phyloP scores from a whole-genome alignment of 64 coral and sea anemone species.

The Stichodactyla mertensii region DNA sequence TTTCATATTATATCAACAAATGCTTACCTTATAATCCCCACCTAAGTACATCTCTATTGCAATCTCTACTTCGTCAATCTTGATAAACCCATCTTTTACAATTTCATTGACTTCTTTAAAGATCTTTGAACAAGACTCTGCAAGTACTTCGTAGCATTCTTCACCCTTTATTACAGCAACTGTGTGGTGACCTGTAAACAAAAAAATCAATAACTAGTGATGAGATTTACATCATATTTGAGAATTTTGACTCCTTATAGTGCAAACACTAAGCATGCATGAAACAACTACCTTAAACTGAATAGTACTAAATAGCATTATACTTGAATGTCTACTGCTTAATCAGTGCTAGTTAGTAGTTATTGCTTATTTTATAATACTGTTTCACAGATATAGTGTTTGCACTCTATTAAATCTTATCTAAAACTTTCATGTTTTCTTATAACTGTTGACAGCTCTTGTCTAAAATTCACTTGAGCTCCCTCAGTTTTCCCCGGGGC shows the following conservation, averaged over 20 bases:
- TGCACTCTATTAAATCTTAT: too few relatives aligned
- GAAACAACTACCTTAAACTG: too few relatives aligned
- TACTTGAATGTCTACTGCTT: too few relatives aligned
- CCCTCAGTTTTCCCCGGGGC: conserved; percentile 37
- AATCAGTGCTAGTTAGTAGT: too few relatives aligned
- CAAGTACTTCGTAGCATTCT: conserved; percentile 34
- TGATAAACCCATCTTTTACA: neutral
- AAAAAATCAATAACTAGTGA: neutral
- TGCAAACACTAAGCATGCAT: too few relatives aligned
- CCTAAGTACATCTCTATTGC: conserved; percentile 25
- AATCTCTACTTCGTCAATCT: conserved; percentile 33
- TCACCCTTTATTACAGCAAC: conserved; percentile 55
- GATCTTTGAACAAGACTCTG: conserved; percentile 25
- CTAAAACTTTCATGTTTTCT: conserved; percentile 24
- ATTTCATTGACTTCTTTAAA: conserved; percentile 35
- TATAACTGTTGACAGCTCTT: conserved; percentile 34
- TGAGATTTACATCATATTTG: too few relatives aligned
- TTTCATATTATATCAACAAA: too few relatives aligned
- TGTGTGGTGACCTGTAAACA: conserved; percentile 52
- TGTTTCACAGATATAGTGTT: too few relatives aligned
- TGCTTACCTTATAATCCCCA: conserved; percentile 28
- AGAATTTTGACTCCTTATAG: too few relatives aligned
- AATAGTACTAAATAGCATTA: too few relatives aligned
- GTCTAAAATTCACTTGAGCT: conserved; percentile 37
- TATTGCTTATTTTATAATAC: too few relatives aligned